Evolutionary conservation across 2,888 invertebrate species (phyloP).

Genomic region (Baccha elongata): DNA sequence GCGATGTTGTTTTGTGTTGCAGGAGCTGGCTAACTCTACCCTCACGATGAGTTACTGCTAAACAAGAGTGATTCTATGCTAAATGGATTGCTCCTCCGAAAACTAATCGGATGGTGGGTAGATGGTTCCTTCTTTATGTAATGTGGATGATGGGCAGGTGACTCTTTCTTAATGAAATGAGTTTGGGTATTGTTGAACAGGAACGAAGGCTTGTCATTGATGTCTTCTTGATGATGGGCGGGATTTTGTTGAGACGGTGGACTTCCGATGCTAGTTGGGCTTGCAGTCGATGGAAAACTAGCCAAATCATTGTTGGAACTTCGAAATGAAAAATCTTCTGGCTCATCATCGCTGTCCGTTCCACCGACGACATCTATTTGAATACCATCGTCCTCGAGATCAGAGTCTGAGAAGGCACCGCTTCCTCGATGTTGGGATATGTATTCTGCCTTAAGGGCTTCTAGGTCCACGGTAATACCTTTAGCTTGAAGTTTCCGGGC

Average conservation of each 20-base stretch:
- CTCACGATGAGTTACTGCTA: slow-evolving; percentile 80
- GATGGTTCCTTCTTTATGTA: slow-evolving; percentile 58
- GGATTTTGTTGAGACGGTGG: slow-evolving; percentile 80
- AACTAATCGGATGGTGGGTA: slow-evolving; percentile 83
- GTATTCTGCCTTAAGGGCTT: slow-evolving; percentile 92
- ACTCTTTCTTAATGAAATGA: not conserved
- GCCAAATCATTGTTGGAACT: slow-evolving; percentile 78
- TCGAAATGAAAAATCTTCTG: slow-evolving; percentile 84
- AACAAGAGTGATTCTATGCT: slow-evolving; percentile 94
- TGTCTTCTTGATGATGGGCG: slow-evolving; percentile 79
- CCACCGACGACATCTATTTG: slow-evolving; percentile 94
- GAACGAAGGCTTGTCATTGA: slow-evolving; percentile 50
- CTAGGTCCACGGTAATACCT: slow-evolving; percentile 94
- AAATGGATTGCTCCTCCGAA: slow-evolving; percentile 89
- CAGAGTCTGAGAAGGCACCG: slow-evolving; percentile 85
- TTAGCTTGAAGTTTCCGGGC: slow-evolving; percentile 95
- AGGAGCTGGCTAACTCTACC: slow-evolving; percentile 15
- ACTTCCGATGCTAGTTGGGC: slow-evolving; percentile 76
- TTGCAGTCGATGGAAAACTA: slow-evolving; percentile 76
- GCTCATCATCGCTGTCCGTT: slow-evolving; percentile 87
- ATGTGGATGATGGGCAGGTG: slow-evolving; percentile 79
- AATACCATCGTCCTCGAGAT: slow-evolving; percentile 87
- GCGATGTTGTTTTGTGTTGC: slow-evolving; percentile 36
- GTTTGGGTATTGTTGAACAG: slow-evolving; percentile 44
- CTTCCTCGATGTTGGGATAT: slow-evolving; percentile 88